Evolutionary conservation across 2,888 invertebrate species (phyloP).

Genomic region (Glaucopsyche alexis): DNA sequence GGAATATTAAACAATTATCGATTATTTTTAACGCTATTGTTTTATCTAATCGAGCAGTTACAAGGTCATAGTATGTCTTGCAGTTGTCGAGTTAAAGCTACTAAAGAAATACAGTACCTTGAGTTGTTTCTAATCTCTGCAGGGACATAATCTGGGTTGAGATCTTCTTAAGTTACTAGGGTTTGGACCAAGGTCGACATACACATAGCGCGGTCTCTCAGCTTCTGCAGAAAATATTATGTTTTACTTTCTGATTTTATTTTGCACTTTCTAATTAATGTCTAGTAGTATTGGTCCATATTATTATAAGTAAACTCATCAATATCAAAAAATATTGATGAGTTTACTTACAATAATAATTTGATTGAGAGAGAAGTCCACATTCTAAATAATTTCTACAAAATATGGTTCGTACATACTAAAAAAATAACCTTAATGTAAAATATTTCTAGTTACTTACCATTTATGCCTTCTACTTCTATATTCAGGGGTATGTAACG

Average conservation of each 20-base stretch:
- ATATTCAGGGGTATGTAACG: conserved; percentile 13
- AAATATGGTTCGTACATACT: too few species aligned
- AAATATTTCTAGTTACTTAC: background rate
- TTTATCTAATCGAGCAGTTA: too few species aligned
- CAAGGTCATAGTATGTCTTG: too few species aligned
- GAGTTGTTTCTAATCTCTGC: background rate
- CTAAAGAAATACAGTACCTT: background rate
- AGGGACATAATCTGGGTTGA: conserved; percentile 2
- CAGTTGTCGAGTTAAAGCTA: background rate
- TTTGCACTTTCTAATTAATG: too few species aligned
- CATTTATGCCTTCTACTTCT: background rate
- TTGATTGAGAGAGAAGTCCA: background rate
- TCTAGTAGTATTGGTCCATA: too few species aligned
- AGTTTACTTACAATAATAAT: too few species aligned
- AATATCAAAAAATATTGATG: too few species aligned
- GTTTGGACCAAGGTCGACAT: background rate
- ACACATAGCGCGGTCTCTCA: background rate
- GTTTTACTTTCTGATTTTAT: background rate
- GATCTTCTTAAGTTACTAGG: background rate
- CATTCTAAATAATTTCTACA: too few species aligned
- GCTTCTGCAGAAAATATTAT: background rate
- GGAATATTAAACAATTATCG: background rate
- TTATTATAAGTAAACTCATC: too few species aligned
- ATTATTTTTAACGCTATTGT: too few species aligned
- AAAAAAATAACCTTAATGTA: too few species aligned